Percentiles rank a stretch among this genome's conserved stretches.
Conservation (phyloP, 92 coral and sea anemone genomes). For the Zoanthus sansibaricus region DNA sequence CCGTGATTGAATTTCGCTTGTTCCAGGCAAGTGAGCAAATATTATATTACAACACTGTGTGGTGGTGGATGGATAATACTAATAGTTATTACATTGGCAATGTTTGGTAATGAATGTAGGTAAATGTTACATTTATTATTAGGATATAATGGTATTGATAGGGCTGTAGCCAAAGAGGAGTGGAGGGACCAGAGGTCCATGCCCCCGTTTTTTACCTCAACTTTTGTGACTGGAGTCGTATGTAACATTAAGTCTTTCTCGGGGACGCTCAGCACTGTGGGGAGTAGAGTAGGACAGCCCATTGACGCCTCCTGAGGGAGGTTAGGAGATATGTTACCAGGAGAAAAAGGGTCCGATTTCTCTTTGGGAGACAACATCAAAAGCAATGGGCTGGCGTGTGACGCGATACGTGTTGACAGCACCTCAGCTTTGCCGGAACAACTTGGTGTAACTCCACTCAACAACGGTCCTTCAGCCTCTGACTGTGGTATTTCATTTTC, state of each 20-base stretch:
- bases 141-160: too few relatives aligned
- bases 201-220: constrained; percentile 39
- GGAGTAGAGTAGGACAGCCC: constrained; percentile 38
- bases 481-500: neutral
- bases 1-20: too few relatives aligned
- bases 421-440: neutral
- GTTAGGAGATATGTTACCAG: constrained; percentile 58
- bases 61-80: too few relatives aligned
- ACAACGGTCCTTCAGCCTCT: neutral
- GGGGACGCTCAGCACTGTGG: constrained; percentile 26
- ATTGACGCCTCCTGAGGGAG: constrained; percentile 53
- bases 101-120: too few relatives aligned
- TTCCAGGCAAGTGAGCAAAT: too few relatives aligned
- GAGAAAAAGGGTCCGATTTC: constrained; percentile 64
- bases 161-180: too few relatives aligned
- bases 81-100: too few relatives aligned
- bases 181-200: too few relatives aligned
- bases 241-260: constrained; percentile 32
- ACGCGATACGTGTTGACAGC: neutral
- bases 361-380: constrained; percentile 35
- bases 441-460: constrained; percentile 25
- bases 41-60: too few relatives aligned
- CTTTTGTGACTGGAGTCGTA: constrained; percentile 31
- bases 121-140: too few relatives aligned
- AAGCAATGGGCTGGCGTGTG: constrained; percentile 27